Evolutionary conservation across 2,888 invertebrate species (phyloP).

Genomic region (Heliconius sara): DNA sequence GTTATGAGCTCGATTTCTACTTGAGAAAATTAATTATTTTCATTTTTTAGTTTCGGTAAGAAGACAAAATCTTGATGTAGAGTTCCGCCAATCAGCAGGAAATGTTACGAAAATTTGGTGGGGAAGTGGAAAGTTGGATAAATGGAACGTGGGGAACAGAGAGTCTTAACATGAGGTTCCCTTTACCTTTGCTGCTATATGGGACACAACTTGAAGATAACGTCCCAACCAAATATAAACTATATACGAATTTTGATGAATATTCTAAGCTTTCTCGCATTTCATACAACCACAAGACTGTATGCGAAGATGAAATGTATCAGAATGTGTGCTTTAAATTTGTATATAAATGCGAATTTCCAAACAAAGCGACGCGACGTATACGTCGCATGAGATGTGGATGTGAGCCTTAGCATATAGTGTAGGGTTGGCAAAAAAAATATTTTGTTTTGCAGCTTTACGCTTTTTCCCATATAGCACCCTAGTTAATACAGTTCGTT

Average conservation of each 20-base stretch:
- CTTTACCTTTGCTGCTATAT: background rate
- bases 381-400: constrained; percentile 39
- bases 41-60: background rate
- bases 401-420: constrained; percentile 35
- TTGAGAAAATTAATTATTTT: too few species aligned
- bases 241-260: background rate
- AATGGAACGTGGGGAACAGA: background rate
- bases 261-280: constrained; percentile 7
- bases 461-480: too few species aligned
- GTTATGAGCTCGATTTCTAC: too few species aligned
- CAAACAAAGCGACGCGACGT: constrained; percentile 39
- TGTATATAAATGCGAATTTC: constrained; percentile 44
- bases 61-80: too few species aligned
- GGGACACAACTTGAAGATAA: background rate
- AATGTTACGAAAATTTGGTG: background rate
- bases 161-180: background rate
- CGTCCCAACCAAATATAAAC: background rate
- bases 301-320: constrained; percentile 24
- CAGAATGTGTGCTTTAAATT: constrained; percentile 40
- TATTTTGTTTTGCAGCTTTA: too few species aligned
- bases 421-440: constrained; percentile 29
- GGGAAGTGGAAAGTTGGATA: background rate
- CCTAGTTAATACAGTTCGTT: too few species aligned
- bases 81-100: background rate
- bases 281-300: background rate